phyloP scores from a whole-genome alignment of 2,113 vertebrate genomes.

The Oreochromis aureus region DNA sequence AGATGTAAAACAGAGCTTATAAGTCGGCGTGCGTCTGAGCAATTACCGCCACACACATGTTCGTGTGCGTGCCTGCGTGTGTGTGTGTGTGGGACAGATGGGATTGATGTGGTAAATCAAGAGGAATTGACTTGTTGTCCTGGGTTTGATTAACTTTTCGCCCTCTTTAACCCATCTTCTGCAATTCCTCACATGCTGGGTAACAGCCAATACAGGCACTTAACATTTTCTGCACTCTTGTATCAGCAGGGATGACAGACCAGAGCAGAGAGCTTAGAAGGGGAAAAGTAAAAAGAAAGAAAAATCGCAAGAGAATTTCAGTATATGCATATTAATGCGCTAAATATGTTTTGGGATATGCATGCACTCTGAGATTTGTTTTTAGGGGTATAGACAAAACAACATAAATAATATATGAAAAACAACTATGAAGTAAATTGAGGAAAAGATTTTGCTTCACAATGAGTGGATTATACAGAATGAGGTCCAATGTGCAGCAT shows the following conservation, averaged over 20 bases:
- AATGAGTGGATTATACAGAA: neutral
- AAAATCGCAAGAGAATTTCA: neutral
- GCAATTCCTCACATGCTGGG: conserved; percentile 30
- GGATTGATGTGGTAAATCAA: conserved; percentile 45
- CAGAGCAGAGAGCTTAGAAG: neutral
- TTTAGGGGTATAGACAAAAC: conserved; percentile 19
- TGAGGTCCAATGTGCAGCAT: neutral
- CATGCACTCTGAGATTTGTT: neutral
- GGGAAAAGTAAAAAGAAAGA: neutral
- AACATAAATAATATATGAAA: conserved; percentile 30
- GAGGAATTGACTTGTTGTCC: conserved; percentile 58
- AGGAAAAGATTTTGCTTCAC: neutral
- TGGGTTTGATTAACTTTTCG: conserved; percentile 51
- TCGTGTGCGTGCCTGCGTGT: neutral
- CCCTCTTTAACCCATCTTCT: conserved; percentile 52
- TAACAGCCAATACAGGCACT: conserved; percentile 8
- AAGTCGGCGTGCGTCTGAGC: neutral
- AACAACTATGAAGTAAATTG: neutral
- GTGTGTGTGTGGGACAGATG: neutral
- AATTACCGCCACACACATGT: neutral
- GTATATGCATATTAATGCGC: conserved; percentile 16
- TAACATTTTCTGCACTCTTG: conserved; percentile 12
- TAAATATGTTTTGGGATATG: neutral
- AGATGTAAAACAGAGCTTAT: neutral
- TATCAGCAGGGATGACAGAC: neutral